Evolutionary conservation across 2,888 invertebrate genomes (phyloP).

Genomic region (Strigamia maritima): DNA sequence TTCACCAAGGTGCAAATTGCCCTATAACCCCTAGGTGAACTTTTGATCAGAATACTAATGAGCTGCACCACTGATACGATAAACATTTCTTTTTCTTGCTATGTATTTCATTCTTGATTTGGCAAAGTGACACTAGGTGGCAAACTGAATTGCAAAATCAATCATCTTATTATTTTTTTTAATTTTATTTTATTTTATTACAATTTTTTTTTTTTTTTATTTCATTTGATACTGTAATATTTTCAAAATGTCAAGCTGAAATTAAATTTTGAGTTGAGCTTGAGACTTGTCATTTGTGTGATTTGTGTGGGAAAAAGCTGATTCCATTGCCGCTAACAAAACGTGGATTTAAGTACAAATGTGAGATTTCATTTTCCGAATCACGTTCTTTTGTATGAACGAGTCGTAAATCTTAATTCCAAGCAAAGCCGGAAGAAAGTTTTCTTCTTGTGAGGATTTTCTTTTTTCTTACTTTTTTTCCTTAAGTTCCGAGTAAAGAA

Average conservation of each 20-base stretch:
- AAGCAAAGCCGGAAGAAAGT: constrained; percentile 1
- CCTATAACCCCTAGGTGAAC: constrained; percentile 17
- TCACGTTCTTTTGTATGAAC: constrained; percentile 16
- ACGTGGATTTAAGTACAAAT: constrained; percentile 12
- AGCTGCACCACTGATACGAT: background rate
- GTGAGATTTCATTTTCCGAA: constrained; percentile 16
- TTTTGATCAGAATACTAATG: constrained; percentile 30
- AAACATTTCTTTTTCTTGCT: background rate
- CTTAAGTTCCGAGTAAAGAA: background rate
- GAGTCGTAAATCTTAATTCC: constrained; percentile 19
- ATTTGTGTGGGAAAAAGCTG: constrained; percentile 17
- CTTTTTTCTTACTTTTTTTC: background rate
- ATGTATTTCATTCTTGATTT: background rate
- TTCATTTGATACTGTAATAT: no score
- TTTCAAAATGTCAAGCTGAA: no score
- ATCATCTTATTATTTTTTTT: background rate
- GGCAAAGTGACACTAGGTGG: background rate
- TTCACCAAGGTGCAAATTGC: constrained; percentile 30
- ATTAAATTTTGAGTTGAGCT: background rate
- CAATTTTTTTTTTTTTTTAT: background rate
- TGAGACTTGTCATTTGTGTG: background rate
- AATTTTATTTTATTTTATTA: background rate
- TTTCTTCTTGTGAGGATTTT: background rate
- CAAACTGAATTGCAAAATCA: background rate
- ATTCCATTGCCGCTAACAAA: background rate